Evolutionary conservation across 1,140 invertebrate species (phyloP), one percentile per base, ranked within the genome.

Genomic region (Ceratosolen fusciceps): DNA sequence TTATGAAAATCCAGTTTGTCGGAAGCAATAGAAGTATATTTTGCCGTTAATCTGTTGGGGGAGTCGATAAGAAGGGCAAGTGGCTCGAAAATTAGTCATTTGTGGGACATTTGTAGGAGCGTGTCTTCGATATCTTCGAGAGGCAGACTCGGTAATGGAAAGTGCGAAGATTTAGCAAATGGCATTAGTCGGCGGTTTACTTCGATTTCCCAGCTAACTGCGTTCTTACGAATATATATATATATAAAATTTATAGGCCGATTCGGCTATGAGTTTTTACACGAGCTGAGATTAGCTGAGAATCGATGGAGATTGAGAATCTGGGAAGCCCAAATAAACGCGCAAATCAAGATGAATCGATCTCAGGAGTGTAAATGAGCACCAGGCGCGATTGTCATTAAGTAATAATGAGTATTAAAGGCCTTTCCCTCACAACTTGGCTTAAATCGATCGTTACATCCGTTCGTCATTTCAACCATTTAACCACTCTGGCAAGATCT

Each of bases 41-140:
- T 60, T 60, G n/a, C 29, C 29, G 12, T 47, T 62, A 56, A 70
- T 77, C 16, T 12, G 24, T 68, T 56, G 34, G 47, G 47, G 39
- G 34, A 56, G 1, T 37, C 37, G 31, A 62, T 37, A 62, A 19
- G 3, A 19, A 54, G 1, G n/a, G n/a, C n/a, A 14, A 56, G 24
- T 47, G 49, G 24, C 65, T 56, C 3, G 3, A n/a, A n/a, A 67
- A 67, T 67, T 67, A n/a, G 26, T n/a, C n/a, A n/a, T n/a, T n/a
- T n/a, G n/a, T n/a, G n/a, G n/a, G 12, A 37, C 24, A 70, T 70
- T 47, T 70, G 16, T 31, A 12, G 39, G 31, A 47, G 54, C 65
- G 31, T 62, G 72, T 72, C 52, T 73, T 73, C 54, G 54, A 49
- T 72, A 72, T 62, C 58, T 43, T 62, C n/a, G n/a, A n/a, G n/a